Conservation (phyloP, 23 tunicate species). For the Styela clava region DNA sequence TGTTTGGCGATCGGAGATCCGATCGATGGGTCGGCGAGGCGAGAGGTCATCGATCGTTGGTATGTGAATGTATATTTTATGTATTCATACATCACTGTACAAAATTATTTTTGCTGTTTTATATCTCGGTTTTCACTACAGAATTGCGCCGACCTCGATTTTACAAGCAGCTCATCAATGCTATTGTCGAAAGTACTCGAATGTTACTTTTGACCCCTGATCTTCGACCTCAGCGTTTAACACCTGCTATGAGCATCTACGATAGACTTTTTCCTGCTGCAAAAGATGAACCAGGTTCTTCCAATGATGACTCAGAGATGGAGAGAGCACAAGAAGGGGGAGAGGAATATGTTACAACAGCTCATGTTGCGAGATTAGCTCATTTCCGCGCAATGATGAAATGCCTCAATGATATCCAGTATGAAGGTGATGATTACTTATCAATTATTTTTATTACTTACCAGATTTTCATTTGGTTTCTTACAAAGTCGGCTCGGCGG, state of each 20-base stretch:
- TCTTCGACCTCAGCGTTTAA: conserved; percentile 24
- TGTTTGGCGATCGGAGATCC: conserved; percentile 51
- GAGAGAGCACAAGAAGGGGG: not conserved
- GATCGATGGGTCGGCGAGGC: conserved; percentile 17
- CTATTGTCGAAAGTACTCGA: conserved; percentile 55
- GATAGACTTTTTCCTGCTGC: not conserved
- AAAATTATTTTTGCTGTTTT: too few relatives aligned
- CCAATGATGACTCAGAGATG: not conserved
- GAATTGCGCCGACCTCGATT: conserved; percentile 33
- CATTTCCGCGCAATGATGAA: conserved; percentile 72
- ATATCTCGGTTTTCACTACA: too few relatives aligned
- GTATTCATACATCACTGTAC: too few relatives aligned
- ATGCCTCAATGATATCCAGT: conserved; percentile 51
- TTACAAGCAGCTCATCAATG: conserved; percentile 47
- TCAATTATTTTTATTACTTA: too few relatives aligned
- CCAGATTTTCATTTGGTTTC: too few relatives aligned
- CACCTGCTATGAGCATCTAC: not conserved
- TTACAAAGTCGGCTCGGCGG: too few relatives aligned
- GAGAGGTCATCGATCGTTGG: conserved; percentile 14
- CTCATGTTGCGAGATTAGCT: conserved; percentile 41
- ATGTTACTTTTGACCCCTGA: conserved; percentile 54
- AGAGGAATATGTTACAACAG: conserved; percentile 19
- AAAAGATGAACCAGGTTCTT: not conserved
- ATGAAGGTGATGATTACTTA: conserved; percentile 47
- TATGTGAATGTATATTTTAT: not conserved